Evolutionary conservation across 1,140 invertebrate genomes (phyloP).

Genomic region (Chelonus insularis): DNA sequence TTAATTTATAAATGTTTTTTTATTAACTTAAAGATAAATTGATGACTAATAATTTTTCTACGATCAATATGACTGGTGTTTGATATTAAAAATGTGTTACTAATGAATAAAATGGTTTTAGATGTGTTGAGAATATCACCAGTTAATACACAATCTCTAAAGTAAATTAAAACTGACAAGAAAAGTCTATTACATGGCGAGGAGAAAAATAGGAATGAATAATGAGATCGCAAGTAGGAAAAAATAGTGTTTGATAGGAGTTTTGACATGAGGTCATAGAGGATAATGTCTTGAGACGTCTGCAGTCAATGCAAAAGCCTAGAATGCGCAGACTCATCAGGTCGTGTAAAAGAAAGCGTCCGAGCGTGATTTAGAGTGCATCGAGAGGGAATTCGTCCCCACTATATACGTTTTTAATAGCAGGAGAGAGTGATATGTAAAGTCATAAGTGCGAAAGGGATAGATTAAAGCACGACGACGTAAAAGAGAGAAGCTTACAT

Average conservation of each 20-base stretch:
- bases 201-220: constrained; percentile 16
- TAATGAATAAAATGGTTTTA: too few species aligned
- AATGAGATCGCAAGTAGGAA: constrained; percentile 33
- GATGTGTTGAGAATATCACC: too few species aligned
- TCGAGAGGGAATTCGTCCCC: constrained; percentile 51
- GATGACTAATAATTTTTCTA: too few species aligned
- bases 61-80: too few species aligned
- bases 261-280: constrained; percentile 33
- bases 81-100: too few species aligned
- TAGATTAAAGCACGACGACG: constrained; percentile 31
- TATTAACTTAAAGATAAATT: too few species aligned
- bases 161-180: background rate
- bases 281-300: constrained; percentile 38
- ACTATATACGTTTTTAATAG: constrained; percentile 28
- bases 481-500: constrained; percentile 26
- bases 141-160: too few species aligned
- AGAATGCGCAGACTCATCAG: constrained; percentile 32
- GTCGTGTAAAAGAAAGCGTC: constrained; percentile 35
- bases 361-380: constrained; percentile 43
- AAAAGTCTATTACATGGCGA: background rate
- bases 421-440: constrained; percentile 24
- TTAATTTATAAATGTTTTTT: too few species aligned
- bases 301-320: constrained; percentile 35
- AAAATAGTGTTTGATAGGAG: constrained; percentile 30
- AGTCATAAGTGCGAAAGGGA: constrained; percentile 21